A percentile compares a stretch with the other conserved stretches of the same genome.
phyloP scores from a whole-genome alignment of 2,888 invertebrate genomes.

The Heliconius charithonia region DNA sequence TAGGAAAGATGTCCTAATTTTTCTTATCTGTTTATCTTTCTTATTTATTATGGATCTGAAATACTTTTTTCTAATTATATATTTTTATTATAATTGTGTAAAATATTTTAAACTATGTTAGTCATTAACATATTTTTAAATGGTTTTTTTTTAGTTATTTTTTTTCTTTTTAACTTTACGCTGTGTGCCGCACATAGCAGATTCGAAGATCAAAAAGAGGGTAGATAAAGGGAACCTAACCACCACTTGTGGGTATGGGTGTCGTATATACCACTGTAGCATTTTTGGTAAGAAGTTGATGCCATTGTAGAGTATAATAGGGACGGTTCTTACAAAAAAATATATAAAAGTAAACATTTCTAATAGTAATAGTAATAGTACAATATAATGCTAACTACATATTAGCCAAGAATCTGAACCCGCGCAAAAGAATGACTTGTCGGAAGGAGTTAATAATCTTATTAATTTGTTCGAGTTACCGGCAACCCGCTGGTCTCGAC shows the following conservation, averaged over 20 bases:
- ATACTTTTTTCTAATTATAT: too few species aligned
- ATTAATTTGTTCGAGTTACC: constrained; percentile 78
- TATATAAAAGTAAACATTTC: neutral
- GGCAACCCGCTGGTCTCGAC: constrained; percentile 74
- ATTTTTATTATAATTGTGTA: too few species aligned
- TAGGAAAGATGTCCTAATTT: constrained; percentile 27
- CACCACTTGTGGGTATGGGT: too few species aligned
- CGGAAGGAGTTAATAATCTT: constrained; percentile 81
- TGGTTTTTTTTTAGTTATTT: too few species aligned
- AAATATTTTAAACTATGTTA: too few species aligned
- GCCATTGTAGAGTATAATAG: too few species aligned
- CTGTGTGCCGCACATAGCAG: neutral
- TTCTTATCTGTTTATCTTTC: constrained; percentile 9
- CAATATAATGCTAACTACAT: constrained; percentile 20
- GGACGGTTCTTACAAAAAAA: too few species aligned
- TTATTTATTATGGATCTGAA: neutral
- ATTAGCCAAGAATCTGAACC: constrained; percentile 42
- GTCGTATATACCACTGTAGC: too few species aligned
- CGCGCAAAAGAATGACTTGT: constrained; percentile 76
- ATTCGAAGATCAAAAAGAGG: too few species aligned
- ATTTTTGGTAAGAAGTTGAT: too few species aligned
- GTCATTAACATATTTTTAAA: too few species aligned
- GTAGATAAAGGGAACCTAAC: too few species aligned
- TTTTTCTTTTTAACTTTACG: neutral
- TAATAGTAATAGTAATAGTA: neutral